Evolutionary conservation across 2,113 vertebrate genomes (phyloP).

Genomic region (Oriolus oriolus): DNA sequence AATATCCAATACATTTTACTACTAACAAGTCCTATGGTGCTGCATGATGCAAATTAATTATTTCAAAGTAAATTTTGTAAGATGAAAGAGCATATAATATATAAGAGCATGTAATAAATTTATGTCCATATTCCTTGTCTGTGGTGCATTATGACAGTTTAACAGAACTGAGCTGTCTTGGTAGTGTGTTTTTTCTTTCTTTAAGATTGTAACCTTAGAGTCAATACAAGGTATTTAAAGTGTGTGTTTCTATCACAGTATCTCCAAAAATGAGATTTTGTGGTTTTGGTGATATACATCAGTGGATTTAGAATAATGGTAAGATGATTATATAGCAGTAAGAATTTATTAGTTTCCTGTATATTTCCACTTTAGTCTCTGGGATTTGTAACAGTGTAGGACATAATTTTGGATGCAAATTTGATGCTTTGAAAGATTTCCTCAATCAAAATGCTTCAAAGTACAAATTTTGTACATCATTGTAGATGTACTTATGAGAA

Average conservation of each 20-base stretch:
- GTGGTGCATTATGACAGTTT: background rate
- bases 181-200: background rate
- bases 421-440: background rate
- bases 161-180: background rate
- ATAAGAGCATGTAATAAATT: background rate
- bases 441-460: background rate
- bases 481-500: background rate
- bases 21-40: background rate
- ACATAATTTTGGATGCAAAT: constrained; percentile 1
- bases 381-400: background rate
- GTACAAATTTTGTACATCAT: background rate
- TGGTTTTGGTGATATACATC: background rate
- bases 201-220: background rate
- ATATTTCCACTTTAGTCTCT: background rate
- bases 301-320: background rate
- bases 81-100: too few species aligned
- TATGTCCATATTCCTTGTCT: background rate
- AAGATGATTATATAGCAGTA: background rate
- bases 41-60: background rate
- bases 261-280: background rate
- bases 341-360: background rate
- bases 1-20: background rate
- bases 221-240: background rate
- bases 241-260: background rate
- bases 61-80: background rate